Conservation (phyloP, 2,888 invertebrate species). For the Campoplex capitator region DNA sequence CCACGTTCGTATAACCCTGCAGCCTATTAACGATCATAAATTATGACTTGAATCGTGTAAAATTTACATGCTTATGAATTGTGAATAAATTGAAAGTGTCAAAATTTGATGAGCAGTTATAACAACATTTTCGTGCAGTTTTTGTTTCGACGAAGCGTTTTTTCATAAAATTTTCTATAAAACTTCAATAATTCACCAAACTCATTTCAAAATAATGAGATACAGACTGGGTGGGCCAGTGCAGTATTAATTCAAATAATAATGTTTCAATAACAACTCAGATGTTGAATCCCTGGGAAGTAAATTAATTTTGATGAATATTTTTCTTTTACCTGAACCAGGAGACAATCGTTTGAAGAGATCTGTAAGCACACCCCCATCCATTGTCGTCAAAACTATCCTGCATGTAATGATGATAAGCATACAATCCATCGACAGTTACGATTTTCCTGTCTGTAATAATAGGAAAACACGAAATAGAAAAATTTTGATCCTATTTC, state of each 20-base stretch:
- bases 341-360: constrained; percentile 97
- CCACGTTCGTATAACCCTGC: constrained; percentile 92
- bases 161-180: too few species aligned
- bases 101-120: too few species aligned
- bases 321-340: constrained; percentile 91
- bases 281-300: too few species aligned
- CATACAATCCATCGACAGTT: constrained; percentile 93
- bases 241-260: not conserved
- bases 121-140: too few species aligned
- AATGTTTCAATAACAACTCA: not conserved
- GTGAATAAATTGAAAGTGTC: not conserved
- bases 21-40: constrained; percentile 84
- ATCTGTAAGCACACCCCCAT: constrained; percentile 99
- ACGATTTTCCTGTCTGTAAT: constrained; percentile 84
- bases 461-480: constrained; percentile 22
- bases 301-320: not conserved
- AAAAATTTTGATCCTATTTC: not conserved
- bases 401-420: constrained; percentile 99
- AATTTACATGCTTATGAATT: too few species aligned
- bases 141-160: too few species aligned
- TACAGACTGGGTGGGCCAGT: not conserved
- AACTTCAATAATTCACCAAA: not conserved
- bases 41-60: not conserved
- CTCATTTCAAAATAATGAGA: not conserved
- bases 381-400: constrained; percentile 97